A percentile compares a stretch with the other conserved stretches of the same genome.
These are phyloP conservation scores for human (Homo sapiens) DNA, from an alignment of 2,113 vertebrate species.

Conservation along the genomic window GRCh38 chr14:95897001-95897500, in stretches of 20 bases:
- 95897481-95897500: fast-evolving
- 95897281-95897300: fast-evolving
- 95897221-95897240: not conserved
- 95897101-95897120: not conserved
- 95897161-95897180: not conserved
- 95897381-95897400: not conserved
- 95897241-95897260: no score
- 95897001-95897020: not conserved
- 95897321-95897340: not conserved
- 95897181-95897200: not conserved
- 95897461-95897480: fast-evolving
- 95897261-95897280: not conserved
- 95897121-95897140: not conserved
- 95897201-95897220: not conserved
- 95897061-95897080: not conserved
- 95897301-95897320: not conserved
- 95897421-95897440: not conserved
- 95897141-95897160: not conserved
- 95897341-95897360: not conserved
- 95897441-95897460: fast-evolving
- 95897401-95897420: fast-evolving
- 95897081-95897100: not conserved
- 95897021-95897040: not conserved
- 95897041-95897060: not conserved
- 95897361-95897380: not conserved